phyloP scores from a whole-genome alignment of 2,888 invertebrate genomes.

The Drosophila greeni region DNA sequence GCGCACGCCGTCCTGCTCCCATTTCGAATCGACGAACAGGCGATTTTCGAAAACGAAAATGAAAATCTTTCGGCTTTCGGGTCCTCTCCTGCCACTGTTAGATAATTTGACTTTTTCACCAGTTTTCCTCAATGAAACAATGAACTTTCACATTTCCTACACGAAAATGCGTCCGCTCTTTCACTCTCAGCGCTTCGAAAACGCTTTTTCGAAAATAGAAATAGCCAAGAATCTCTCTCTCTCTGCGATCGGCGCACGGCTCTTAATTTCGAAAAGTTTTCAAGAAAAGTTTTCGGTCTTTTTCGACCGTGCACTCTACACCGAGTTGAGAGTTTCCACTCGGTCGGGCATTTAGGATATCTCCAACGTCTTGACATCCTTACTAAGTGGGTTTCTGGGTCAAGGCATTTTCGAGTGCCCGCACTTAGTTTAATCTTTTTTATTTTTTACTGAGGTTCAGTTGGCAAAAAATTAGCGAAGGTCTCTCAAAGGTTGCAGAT shows the following conservation, averaged over 20 bases:
- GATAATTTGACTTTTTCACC: conserved; percentile 64
- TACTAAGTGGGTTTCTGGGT: conserved; percentile 62
- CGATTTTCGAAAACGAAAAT: conserved; percentile 36
- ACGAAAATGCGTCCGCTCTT: conserved; percentile 29
- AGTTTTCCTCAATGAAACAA: conserved; percentile 73
- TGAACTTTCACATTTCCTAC: conserved; percentile 71
- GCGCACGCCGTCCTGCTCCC: conserved; percentile 35
- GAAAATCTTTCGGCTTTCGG: conserved; percentile 30
- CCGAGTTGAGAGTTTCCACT: conserved; percentile 24
- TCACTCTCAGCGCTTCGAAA: conserved; percentile 50
- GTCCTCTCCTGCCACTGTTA: conserved; percentile 57
- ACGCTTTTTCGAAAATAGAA: conserved; percentile 55
- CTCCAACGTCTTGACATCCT: conserved; percentile 15
- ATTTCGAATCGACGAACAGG: conserved; percentile 32
- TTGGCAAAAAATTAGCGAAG: conserved; percentile 18
- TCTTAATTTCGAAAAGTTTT: conserved; percentile 55
- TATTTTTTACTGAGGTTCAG: neutral
- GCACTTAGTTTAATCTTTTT: conserved; percentile 10
- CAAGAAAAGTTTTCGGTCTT: conserved; percentile 25
- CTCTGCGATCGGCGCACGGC: conserved; percentile 40
- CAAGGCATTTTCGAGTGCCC: conserved; percentile 45
- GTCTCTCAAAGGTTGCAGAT: conserved; percentile 11
- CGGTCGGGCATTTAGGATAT: conserved; percentile 38
- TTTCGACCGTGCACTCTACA: conserved; percentile 54
- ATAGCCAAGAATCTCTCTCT: neutral